Percentiles rank a stretch among this genome's conserved stretches.
phyloP scores from a whole-genome alignment of 2,888 invertebrate genomes.

The Caradrina clavipalpis region DNA sequence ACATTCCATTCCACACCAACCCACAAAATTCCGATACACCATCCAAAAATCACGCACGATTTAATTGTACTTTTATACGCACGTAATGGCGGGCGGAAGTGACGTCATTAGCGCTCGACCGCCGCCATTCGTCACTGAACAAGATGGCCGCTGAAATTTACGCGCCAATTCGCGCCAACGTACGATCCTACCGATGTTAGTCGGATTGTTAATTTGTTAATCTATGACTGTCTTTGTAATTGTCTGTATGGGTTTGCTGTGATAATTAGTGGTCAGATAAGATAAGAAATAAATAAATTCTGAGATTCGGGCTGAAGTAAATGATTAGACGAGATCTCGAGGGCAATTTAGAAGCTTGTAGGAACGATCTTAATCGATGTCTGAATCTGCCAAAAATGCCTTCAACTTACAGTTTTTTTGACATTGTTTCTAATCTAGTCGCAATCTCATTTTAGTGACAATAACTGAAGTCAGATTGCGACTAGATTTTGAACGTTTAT shows the following conservation, averaged over 20 bases:
- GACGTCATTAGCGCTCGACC: slow-evolving; percentile 72
- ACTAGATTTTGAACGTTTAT: too few relatives aligned
- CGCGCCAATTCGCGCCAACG: slow-evolving; percentile 77
- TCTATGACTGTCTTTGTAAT: slow-evolving; percentile 45
- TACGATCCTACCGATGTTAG: slow-evolving; percentile 50
- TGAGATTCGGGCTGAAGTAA: background rate
- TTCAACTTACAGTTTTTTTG: too few relatives aligned
- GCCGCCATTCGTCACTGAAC: slow-evolving; percentile 74
- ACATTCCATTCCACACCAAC: slow-evolving; percentile 2
- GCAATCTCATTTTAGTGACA: too few relatives aligned
- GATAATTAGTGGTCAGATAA: slow-evolving; percentile 1
- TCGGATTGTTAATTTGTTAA: slow-evolving; percentile 53
- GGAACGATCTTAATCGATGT: too few relatives aligned
- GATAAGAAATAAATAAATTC: slow-evolving; percentile 1
- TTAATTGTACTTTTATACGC: slow-evolving; percentile 61
- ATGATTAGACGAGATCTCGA: background rate
- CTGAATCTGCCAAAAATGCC: too few relatives aligned
- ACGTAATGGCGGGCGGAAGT: slow-evolving; percentile 75
- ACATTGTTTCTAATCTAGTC: too few relatives aligned
- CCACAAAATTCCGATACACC: slow-evolving; percentile 48
- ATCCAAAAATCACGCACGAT: slow-evolving; percentile 60
- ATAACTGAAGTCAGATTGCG: too few relatives aligned
- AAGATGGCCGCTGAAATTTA: slow-evolving; percentile 78
- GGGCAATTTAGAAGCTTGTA: too few relatives aligned
- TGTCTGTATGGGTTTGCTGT: slow-evolving; percentile 26